Evolutionary conservation across 2,888 invertebrate genomes (phyloP).

Genomic region (Sepioteuthis lessoniana): DNA sequence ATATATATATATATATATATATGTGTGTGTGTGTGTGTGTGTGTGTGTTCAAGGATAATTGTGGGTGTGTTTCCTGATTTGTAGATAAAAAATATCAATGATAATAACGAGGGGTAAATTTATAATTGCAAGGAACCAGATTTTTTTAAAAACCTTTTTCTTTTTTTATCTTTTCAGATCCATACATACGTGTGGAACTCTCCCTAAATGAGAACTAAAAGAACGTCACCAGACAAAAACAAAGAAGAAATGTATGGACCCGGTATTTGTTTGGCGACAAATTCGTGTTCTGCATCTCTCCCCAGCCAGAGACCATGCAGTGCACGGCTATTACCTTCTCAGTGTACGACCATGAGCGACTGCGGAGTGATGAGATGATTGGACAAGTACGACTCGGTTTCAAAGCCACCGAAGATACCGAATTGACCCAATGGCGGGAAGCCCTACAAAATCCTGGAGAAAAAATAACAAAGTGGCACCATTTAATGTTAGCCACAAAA

Average conservation of each 20-base stretch:
- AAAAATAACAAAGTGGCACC: slow-evolving; percentile 70
- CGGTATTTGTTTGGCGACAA: slow-evolving; percentile 66
- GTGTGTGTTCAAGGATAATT: no score
- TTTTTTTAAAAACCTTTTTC: not conserved
- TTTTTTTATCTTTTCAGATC: slow-evolving; percentile 68
- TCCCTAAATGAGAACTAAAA: slow-evolving; percentile 66
- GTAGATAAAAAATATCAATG: no score
- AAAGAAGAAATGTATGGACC: slow-evolving; percentile 63
- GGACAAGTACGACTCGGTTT: slow-evolving; percentile 72
- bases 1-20: no score
- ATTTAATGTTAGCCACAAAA: slow-evolving; percentile 61
- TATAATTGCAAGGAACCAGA: no score
- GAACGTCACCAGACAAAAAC: slow-evolving; percentile 68
- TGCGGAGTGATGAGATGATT: slow-evolving; percentile 74
- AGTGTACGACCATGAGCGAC: slow-evolving; percentile 69
- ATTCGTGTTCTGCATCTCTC: slow-evolving; percentile 68
- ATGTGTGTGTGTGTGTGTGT: no score
- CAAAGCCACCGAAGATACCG: slow-evolving; percentile 73
- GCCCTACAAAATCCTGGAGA: slow-evolving; percentile 73
- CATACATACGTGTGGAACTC: slow-evolving; percentile 75
- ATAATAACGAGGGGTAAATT: no score
- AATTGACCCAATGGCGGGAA: slow-evolving; percentile 74
- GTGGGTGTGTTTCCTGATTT: no score
- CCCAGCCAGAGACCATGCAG: slow-evolving; percentile 70
- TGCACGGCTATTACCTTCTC: slow-evolving; percentile 73